Percentiles rank a stretch among this genome's conserved stretches.
phyloP scores from a whole-genome alignment of 2,797 vertebrate species.

The Poecile montanus region DNA sequence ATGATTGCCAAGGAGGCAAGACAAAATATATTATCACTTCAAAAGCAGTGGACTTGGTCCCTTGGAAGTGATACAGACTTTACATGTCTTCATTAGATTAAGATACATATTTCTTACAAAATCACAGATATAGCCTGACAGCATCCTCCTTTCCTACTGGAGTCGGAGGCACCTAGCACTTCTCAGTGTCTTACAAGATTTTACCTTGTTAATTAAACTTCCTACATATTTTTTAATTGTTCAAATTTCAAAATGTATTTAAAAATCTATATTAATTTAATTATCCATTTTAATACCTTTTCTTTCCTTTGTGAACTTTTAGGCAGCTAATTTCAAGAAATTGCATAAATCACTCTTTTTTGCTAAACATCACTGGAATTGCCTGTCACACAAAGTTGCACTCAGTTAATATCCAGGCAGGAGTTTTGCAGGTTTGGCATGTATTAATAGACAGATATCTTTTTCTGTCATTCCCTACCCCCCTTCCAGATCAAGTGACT shows the following conservation, averaged over 20 bases:
- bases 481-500: neutral
- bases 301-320: conserved; percentile 12
- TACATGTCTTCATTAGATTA: conserved; percentile 9
- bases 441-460: conserved; percentile 54
- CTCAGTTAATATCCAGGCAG: conserved; percentile 76
- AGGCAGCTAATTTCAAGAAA: neutral
- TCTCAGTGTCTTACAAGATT: neutral
- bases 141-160: neutral
- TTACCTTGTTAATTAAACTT: neutral
- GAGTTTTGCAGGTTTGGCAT: conserved; percentile 73
- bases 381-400: neutral
- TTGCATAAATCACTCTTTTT: neutral
- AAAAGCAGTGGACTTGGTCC: conserved; percentile 26
- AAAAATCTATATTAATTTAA: conserved; percentile 12
- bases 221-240: neutral
- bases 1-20: neutral
- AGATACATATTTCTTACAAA: conserved; percentile 18
- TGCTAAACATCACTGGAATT: neutral
- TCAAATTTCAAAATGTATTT: neutral
- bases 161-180: neutral
- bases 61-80: conserved; percentile 2
- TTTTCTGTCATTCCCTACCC: neutral
- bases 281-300: conserved; percentile 11
- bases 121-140: neutral
- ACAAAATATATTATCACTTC: conserved; percentile 11